phyloP scores from a whole-genome alignment of 2,797 vertebrate genomes.

The Cygnus olor region DNA sequence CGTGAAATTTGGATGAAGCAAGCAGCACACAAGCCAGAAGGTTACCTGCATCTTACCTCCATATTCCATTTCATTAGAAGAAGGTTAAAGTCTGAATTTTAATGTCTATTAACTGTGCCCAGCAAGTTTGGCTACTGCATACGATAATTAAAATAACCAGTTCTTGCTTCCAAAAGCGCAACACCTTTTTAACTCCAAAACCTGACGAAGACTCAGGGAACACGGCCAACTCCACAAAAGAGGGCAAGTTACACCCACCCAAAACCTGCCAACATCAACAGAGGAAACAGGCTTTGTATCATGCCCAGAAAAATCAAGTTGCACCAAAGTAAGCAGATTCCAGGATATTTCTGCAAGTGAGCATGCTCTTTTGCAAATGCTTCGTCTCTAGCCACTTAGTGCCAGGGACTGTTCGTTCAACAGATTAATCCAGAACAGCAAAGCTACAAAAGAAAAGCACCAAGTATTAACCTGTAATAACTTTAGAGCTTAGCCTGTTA shows the following conservation, averaged over 20 bases:
- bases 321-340: slow-evolving; percentile 32
- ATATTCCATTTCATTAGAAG: background rate
- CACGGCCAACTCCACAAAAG: background rate
- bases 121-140: background rate
- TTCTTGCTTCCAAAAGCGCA: background rate
- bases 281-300: background rate
- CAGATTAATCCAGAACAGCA: background rate
- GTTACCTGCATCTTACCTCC: background rate
- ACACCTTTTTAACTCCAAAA: slow-evolving; percentile 17
- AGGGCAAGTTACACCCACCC: slow-evolving; percentile 32
- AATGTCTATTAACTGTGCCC: background rate
- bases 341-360: slow-evolving; percentile 2
- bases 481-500: background rate
- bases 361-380: background rate
- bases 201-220: background rate
- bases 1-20: background rate
- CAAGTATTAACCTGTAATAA: background rate
- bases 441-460: background rate
- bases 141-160: background rate
- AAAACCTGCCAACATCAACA: slow-evolving; percentile 41
- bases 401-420: background rate
- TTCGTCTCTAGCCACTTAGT: background rate
- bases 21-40: background rate
- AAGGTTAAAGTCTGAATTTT: background rate
- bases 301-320: slow-evolving; percentile 28